phyloP scores from a whole-genome alignment of 2,797 vertebrate genomes.

The Neostethus bicornis region DNA sequence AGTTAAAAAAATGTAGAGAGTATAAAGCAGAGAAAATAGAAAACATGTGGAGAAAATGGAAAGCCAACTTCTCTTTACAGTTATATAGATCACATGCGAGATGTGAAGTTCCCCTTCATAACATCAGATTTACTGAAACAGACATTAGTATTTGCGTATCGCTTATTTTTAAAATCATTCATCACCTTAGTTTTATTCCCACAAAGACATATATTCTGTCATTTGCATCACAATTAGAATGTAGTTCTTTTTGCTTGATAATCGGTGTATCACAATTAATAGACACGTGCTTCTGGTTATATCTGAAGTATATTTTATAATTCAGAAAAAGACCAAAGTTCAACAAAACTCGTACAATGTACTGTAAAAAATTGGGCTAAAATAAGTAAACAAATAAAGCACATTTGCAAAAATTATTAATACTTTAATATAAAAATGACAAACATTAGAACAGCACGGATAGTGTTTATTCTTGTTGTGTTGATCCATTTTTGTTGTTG shows the following conservation, averaged over 20 bases:
- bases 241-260: background rate
- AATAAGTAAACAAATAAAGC: too few species aligned
- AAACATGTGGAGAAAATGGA: slow-evolving; percentile 3
- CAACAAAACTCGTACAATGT: too few species aligned
- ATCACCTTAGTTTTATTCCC: background rate
- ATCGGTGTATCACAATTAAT: background rate
- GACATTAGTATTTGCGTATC: background rate
- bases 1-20: background rate
- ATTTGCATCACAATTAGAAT: background rate
- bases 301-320: too few species aligned
- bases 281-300: too few species aligned
- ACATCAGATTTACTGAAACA: background rate
- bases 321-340: too few species aligned
- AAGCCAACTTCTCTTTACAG: background rate
- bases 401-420: too few species aligned
- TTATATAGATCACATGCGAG: too few species aligned
- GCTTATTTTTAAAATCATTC: background rate
- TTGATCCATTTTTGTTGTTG: background rate
- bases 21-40: slow-evolving; percentile 1
- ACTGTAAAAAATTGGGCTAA: too few species aligned
- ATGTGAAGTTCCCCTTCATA: background rate
- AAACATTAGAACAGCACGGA: too few species aligned
- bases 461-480: too few species aligned
- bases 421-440: too few species aligned
- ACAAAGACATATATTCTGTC: background rate